These are phyloP conservation scores for Sebastolobus alascanus DNA, from an alignment of 2,797 vertebrate species.

Conservation along the genomic window DNA sequence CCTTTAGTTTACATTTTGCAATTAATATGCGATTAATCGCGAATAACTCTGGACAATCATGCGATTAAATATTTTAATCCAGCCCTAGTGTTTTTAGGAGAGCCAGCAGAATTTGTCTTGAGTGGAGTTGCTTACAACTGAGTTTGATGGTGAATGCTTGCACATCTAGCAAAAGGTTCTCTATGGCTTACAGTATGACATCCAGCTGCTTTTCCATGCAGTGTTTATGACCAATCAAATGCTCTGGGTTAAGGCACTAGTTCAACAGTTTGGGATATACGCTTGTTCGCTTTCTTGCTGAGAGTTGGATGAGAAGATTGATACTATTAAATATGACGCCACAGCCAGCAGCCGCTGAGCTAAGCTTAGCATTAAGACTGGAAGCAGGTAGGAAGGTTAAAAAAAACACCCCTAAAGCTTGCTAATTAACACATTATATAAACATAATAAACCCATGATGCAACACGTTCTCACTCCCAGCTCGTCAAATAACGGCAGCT, in stretches of 20 bases:
- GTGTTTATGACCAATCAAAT: not conserved
- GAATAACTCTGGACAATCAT: too few species aligned
- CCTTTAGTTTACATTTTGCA: too few species aligned
- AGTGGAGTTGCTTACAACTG: not conserved
- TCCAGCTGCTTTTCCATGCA: not conserved
- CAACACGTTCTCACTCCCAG: not conserved
- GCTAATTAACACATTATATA: not conserved
- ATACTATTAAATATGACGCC: not conserved
- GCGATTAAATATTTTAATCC: too few species aligned
- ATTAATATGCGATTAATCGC: too few species aligned
- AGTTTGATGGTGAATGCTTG: not conserved
- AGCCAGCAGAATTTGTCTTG: not conserved
- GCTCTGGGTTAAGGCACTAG: not conserved
- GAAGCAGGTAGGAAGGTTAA: not conserved
- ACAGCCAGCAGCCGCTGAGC: not conserved
- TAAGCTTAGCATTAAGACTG: not conserved
- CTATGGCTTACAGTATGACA: not conserved
- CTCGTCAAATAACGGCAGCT: too few species aligned
- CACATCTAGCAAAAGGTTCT: not conserved
- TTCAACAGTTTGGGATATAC: not conserved
- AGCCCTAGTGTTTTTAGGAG: not conserved
- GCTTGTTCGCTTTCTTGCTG: not conserved
- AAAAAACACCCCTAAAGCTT: too few species aligned
- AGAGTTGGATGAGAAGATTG: not conserved
- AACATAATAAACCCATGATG: not conserved